Percentiles rank a stretch among this genome's conserved stretches.
Conservation (phyloP, 2,113 vertebrate genomes). For the Corythoichthys intestinalis region DNA sequence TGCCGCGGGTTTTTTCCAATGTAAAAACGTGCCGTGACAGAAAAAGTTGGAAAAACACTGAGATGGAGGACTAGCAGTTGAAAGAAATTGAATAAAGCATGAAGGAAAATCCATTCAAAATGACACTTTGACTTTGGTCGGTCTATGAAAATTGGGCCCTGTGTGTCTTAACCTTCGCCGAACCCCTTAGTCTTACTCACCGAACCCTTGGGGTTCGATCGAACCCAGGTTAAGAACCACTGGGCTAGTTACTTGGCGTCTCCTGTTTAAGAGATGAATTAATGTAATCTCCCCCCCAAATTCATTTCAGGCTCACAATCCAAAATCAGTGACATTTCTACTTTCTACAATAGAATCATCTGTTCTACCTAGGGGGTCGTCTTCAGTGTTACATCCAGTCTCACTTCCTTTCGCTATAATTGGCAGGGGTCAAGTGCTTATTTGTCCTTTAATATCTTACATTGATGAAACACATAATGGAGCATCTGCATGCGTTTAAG, state of each 20-base stretch:
- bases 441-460: neutral
- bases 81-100: too few relatives aligned
- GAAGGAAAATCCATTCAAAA: too few relatives aligned
- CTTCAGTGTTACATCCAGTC: neutral
- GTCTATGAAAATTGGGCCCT: conserved; percentile 29
- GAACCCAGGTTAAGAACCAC: too few relatives aligned
- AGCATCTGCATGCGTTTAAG: conserved; percentile 13
- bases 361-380: neutral
- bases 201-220: too few relatives aligned
- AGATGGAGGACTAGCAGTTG: too few relatives aligned
- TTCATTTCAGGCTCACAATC: neutral
- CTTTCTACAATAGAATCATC: neutral
- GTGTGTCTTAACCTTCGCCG: neutral
- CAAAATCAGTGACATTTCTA: too few relatives aligned
- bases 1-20: too few relatives aligned
- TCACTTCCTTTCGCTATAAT: neutral
- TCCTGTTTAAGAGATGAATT: conserved; percentile 11
- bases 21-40: too few relatives aligned
- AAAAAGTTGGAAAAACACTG: too few relatives aligned
- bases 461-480: neutral
- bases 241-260: neutral
- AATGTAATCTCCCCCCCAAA: neutral
- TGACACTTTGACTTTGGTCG: too few relatives aligned
- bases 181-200: too few relatives aligned
- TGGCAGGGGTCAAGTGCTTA: neutral